These are phyloP conservation scores for Chaetops frenatus DNA, from an alignment of 2,113 vertebrate genomes.

Conservation along the genomic window DNA sequence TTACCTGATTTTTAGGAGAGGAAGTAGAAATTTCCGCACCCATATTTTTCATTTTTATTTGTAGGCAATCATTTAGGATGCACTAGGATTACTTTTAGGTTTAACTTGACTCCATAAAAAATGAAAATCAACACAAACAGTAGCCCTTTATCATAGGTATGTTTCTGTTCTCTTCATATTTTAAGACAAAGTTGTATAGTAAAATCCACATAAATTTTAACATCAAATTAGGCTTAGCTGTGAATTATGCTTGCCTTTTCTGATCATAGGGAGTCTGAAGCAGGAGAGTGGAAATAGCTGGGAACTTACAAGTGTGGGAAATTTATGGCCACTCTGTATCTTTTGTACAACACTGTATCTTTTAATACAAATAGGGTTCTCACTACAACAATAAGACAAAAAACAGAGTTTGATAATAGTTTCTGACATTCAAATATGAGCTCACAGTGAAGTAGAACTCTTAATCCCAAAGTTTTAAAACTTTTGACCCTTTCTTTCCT, in stretches of 20 bases:
- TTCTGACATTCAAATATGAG: not conserved
- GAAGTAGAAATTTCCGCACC: not conserved
- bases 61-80: not conserved
- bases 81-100: not conserved
- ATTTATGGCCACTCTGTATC: not conserved
- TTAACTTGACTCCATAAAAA: not conserved
- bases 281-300: not conserved
- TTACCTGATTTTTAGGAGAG: not conserved
- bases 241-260: not conserved
- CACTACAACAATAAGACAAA: not conserved
- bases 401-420: not conserved
- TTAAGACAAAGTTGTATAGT: not conserved
- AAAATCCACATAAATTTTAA: not conserved
- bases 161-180: not conserved
- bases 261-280: not conserved
- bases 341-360: not conserved
- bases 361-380: not conserved
- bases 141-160: not conserved
- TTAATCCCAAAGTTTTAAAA: not conserved
- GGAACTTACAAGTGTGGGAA: not conserved
- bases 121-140: not conserved
- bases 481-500: not conserved
- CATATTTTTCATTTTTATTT: not conserved
- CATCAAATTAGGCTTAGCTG: not conserved
- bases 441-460: not conserved